A percentile compares a stretch with the other conserved stretches of the same genome.
Evolutionary conservation across 2,888 invertebrate genomes (phyloP).

Genomic region (Boloria selene): DNA sequence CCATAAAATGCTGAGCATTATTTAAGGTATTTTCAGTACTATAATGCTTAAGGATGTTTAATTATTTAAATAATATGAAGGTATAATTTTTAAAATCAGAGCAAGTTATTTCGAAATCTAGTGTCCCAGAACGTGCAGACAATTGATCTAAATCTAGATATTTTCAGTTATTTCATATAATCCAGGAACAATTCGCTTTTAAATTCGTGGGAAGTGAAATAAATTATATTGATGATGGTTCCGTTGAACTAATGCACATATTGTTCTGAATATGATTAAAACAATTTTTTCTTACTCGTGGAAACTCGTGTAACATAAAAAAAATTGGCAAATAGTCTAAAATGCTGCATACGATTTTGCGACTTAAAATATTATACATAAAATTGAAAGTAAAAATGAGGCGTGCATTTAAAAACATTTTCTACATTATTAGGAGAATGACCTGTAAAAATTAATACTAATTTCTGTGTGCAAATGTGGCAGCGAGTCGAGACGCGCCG

Average conservation of each 20-base stretch:
- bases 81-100: too few relatives aligned
- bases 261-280: background rate
- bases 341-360: background rate
- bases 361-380: constrained; percentile 2
- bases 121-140: too few relatives aligned
- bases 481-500: constrained; percentile 4
- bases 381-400: background rate
- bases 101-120: too few relatives aligned
- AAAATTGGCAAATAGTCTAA: background rate
- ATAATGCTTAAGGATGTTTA: too few relatives aligned
- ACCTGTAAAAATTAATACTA: constrained; percentile 2
- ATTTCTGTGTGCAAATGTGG: constrained; percentile 3
- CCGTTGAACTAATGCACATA: background rate
- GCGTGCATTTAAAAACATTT: background rate
- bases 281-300: background rate
- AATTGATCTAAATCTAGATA: background rate
- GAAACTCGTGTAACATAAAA: background rate
- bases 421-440: constrained; percentile 3
- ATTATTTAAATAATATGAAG: too few relatives aligned
- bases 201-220: background rate
- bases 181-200: background rate
- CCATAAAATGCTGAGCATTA: too few relatives aligned
- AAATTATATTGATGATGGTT: constrained; percentile 1
- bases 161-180: background rate
- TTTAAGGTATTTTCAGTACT: too few relatives aligned